phyloP scores from a whole-genome alignment of 1,140 invertebrate genomes.

The Psilanteris sp. region DNA sequence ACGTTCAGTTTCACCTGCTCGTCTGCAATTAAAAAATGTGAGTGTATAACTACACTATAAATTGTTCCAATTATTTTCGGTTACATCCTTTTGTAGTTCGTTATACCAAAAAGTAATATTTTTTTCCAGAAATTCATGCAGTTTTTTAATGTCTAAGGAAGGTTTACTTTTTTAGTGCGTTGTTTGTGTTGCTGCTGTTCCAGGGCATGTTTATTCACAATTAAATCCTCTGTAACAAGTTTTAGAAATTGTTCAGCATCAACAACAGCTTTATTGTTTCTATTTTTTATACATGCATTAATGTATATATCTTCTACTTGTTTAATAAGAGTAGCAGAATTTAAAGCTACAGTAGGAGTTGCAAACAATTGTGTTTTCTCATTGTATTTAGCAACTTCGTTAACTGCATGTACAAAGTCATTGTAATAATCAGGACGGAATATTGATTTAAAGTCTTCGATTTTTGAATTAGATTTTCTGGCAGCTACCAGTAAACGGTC shows the following conservation, averaged over 20 bases:
- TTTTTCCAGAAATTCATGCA: no score
- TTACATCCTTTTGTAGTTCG: no score
- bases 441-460: no score
- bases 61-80: neutral
- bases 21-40: slow-evolving; percentile 1
- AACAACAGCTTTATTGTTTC: neutral
- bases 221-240: neutral
- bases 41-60: neutral
- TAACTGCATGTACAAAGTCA: neutral
- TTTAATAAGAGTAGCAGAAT: no score
- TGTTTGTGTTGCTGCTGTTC: slow-evolving; percentile 13
- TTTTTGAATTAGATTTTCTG: slow-evolving; percentile 35
- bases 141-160: no score
- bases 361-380: slow-evolving; percentile 1
- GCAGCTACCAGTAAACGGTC: slow-evolving; percentile 68
- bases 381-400: neutral
- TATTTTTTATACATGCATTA: slow-evolving; percentile 1
- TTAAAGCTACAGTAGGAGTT: no score
- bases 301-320: no score
- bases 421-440: no score
- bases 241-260: slow-evolving; percentile 14
- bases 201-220: slow-evolving; percentile 7
- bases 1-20: slow-evolving; percentile 1
- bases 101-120: no score
- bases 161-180: no score